Evolutionary conservation across 1,140 invertebrate genomes (phyloP).

Genomic region (Mercenaria mercenaria): DNA sequence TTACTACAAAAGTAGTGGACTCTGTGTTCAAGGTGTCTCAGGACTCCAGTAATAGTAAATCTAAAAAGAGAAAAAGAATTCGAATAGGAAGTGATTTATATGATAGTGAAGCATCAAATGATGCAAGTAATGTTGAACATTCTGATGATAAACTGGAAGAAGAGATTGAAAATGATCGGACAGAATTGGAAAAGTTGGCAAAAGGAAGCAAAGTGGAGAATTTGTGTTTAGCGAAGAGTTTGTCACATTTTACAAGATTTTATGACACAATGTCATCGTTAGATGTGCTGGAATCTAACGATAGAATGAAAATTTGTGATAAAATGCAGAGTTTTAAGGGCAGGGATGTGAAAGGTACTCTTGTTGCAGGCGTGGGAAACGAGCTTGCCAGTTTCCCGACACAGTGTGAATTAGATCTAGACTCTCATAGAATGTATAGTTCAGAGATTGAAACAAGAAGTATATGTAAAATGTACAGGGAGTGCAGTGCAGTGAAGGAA

Average conservation of each 20-base stretch:
- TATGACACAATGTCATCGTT: slow-evolving; percentile 69
- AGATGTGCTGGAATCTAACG: slow-evolving; percentile 46
- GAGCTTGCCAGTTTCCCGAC: background rate
- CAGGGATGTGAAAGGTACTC: background rate
- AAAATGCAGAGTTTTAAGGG: background rate
- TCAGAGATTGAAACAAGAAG: slow-evolving; percentile 42
- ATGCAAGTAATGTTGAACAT: background rate
- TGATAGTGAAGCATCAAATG: slow-evolving; percentile 72
- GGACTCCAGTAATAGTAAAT: background rate
- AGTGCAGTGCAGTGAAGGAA: background rate
- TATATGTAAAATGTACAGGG: slow-evolving; percentile 8
- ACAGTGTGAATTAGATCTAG: slow-evolving; percentile 2
- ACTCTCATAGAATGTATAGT: background rate
- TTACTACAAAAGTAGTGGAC: slow-evolving; percentile 27
- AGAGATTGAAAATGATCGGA: background rate
- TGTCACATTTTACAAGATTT: slow-evolving; percentile 64
- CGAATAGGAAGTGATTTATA: slow-evolving; percentile 67
- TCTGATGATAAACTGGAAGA: background rate
- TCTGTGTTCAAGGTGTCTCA: background rate
- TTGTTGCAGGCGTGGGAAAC: slow-evolving; percentile 30
- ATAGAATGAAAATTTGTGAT: background rate
- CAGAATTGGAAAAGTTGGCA: background rate
- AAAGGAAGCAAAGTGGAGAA: slow-evolving; percentile 35
- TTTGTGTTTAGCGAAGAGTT: slow-evolving; percentile 50
- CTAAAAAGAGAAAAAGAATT: slow-evolving; percentile 53